Evolutionary conservation across 2,888 invertebrate genomes (phyloP), one percentile per base, ranked within the genome.

Genomic region (Dendrolimus pini): DNA sequence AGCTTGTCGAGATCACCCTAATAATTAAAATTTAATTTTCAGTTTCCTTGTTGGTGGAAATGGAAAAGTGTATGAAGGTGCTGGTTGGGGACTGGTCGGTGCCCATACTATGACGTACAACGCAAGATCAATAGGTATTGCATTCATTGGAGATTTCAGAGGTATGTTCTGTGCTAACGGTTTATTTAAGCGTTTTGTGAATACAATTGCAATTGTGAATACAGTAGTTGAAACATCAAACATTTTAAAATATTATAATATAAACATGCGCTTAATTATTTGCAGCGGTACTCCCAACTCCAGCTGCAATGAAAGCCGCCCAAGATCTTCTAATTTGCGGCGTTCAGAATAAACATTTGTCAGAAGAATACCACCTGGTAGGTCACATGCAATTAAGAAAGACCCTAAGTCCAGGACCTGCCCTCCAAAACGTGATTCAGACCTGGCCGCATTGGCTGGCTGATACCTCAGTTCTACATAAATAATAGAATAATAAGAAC

Each of bases 31-130:
- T 47, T 53, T 13, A 14, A 9, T 66, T 75, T 75, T 10, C 59
- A 93, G 93, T 61, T 93, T 93, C 68, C 58, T 93, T 57, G 83
- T 93, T 56, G 93, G 93, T 1, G 92, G 92, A 1, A 93, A 93
- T 70, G 93, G 93, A 1, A 90, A 85, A 59, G 78, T 93, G 14
- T 94, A 93, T 60, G 93, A 93, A 77, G 93, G 93, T 8, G 82
- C 86, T 1, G 93, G 93, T 0, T 93, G 93, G 93, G 78, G 64
- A 1, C 61, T 75, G 61, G 86, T 92, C 12, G 93, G 93, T 0
- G 92, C 92, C 0, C 93, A 93, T 62, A 93, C 93, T 0, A 69
- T 69, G 30, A 82, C 83, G 1, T 93, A 91, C 64, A 93, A 93
- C 63, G 80, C 76, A 41, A 88, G 83, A 67, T 86, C 93, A 0